Evolutionary conservation across 2,888 invertebrate species (phyloP).

Genomic region (Agrenia bidenticulata): DNA sequence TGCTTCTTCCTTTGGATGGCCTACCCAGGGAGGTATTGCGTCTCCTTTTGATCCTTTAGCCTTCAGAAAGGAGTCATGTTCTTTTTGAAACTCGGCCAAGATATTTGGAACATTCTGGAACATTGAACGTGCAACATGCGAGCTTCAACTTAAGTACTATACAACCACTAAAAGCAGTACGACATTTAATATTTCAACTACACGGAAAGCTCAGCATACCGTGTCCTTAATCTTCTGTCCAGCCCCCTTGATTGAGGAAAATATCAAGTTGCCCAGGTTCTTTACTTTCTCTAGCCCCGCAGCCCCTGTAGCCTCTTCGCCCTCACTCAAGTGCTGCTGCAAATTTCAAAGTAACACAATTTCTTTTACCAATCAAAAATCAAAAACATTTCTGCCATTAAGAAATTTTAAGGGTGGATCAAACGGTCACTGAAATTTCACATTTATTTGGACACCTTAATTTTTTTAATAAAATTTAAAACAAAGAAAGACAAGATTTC

Average conservation of each 20-base stretch:
- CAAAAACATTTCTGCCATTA: too few relatives aligned
- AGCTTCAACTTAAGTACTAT: constrained; percentile 63
- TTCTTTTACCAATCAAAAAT: too few relatives aligned
- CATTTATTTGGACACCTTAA: too few relatives aligned
- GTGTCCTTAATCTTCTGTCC: constrained; percentile 88
- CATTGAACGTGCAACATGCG: neutral
- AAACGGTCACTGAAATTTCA: too few relatives aligned
- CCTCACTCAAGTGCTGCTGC: constrained; percentile 24
- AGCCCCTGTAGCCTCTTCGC: constrained; percentile 39
- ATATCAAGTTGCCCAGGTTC: constrained; percentile 87
- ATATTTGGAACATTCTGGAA: constrained; percentile 63
- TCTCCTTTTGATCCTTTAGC: constrained; percentile 71
- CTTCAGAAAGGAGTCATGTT: constrained; percentile 93
- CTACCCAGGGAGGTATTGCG: constrained; percentile 89
- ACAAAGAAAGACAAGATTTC: too few relatives aligned
- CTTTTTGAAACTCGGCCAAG: constrained; percentile 93
- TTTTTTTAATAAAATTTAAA: too few relatives aligned
- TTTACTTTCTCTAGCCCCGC: constrained; percentile 63
- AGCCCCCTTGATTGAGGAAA: constrained; percentile 93
- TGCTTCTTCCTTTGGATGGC: constrained; percentile 88
- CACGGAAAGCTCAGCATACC: constrained; percentile 53
- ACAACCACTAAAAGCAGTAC: neutral
- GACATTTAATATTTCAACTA: neutral
- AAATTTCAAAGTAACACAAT: too few relatives aligned
- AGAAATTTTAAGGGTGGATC: too few relatives aligned